Evolutionary conservation across 2,797 vertebrate species (phyloP).

Genomic region (Anabacerthia variegaticeps): DNA sequence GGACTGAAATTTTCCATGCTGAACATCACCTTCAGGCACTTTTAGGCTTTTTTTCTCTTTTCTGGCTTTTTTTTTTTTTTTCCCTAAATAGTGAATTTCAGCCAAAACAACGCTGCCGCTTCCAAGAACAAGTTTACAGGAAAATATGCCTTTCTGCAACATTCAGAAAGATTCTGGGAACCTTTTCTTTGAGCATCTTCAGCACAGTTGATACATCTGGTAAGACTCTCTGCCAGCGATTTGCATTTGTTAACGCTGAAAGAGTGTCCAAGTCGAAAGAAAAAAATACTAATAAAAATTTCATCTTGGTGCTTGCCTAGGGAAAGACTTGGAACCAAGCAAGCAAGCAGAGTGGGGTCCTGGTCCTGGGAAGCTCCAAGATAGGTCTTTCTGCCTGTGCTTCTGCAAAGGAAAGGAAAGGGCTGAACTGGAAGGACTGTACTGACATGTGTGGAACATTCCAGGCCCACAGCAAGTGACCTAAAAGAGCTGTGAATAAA

Average conservation of each 20-base stretch:
- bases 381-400: not conserved
- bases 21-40: not conserved
- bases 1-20: slow-evolving; percentile 8
- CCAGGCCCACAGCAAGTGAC: not conserved
- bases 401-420: not conserved
- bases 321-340: not conserved
- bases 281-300: not conserved
- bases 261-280: not conserved
- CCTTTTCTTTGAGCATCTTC: not conserved
- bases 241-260: not conserved
- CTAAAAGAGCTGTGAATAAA: not conserved
- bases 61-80: not conserved
- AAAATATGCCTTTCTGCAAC: slow-evolving; percentile 20
- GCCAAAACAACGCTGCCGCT: slow-evolving; percentile 1
- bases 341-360: rapidly evolving
- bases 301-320: not conserved
- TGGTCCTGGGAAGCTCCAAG: not conserved
- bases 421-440: not conserved
- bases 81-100: not conserved
- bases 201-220: not conserved
- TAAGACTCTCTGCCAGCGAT: not conserved
- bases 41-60: not conserved
- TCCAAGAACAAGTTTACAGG: slow-evolving; percentile 52
- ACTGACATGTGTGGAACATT: rapidly evolving
- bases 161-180: slow-evolving; percentile 20